phyloP scores from a whole-genome alignment of 2,113 vertebrate genomes.

The Syngnathus floridae region DNA sequence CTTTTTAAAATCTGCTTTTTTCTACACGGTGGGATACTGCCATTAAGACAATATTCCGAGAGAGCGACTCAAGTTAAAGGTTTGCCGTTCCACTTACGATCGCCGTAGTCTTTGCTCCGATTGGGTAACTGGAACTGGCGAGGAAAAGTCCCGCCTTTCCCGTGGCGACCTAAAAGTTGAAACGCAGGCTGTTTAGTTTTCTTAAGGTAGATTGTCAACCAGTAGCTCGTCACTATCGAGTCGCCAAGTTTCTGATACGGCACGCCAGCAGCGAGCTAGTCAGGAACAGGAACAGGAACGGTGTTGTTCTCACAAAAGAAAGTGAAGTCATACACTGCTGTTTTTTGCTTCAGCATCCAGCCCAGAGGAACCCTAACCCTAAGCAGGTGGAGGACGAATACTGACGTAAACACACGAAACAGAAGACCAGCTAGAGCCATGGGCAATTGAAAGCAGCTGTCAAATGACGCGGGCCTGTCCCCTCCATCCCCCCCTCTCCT shows the following conservation, averaged over 20 bases:
- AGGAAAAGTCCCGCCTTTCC: slow-evolving; percentile 87
- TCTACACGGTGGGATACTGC: not conserved
- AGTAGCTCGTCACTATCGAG: not conserved
- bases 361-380: slow-evolving; percentile 50
- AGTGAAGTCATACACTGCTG: slow-evolving; percentile 25
- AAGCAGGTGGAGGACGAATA: slow-evolving; percentile 55
- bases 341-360: slow-evolving; percentile 39
- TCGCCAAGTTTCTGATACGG: not conserved
- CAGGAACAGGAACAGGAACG: not conserved
- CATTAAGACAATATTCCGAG: not conserved
- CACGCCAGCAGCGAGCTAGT: not conserved
- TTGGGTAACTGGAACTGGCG: slow-evolving; percentile 83
- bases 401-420: slow-evolving; percentile 48
- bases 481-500: slow-evolving; percentile 34
- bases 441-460: slow-evolving; percentile 74
- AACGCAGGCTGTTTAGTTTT: slow-evolving; percentile 6
- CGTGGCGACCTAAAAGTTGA: slow-evolving; percentile 70
- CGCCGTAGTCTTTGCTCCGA: slow-evolving; percentile 83
- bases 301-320: not conserved
- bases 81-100: slow-evolving; percentile 69
- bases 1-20: not conserved
- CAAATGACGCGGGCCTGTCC: slow-evolving; percentile 40
- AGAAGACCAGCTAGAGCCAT: slow-evolving; percentile 40
- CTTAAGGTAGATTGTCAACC: not conserved
- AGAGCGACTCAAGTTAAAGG: not conserved